Evolutionary conservation across 1,140 invertebrate species (phyloP).

Genomic region (Probaryconus sp.): DNA sequence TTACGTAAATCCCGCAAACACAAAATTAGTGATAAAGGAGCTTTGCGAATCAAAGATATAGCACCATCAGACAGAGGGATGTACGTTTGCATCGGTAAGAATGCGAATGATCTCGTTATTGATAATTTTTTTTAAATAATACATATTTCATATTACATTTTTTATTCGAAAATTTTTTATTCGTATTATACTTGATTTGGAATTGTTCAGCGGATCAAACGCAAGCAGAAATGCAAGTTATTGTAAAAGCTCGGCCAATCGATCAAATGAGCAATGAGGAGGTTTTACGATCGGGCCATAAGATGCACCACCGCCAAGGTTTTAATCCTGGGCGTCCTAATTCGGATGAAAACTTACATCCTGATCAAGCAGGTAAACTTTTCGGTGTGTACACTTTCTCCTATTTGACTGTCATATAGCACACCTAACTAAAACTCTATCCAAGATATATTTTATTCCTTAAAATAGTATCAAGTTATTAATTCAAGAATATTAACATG

Average conservation of each 20-base stretch:
- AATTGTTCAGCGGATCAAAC: slow-evolving; percentile 82
- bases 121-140: slow-evolving; percentile 24
- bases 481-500: too few relatives aligned
- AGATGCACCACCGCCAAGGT: slow-evolving; percentile 73
- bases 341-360: slow-evolving; percentile 72
- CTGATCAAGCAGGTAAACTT: slow-evolving; percentile 72
- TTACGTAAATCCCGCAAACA: slow-evolving; percentile 86
- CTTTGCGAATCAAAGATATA: slow-evolving; percentile 88
- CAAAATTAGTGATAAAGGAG: slow-evolving; percentile 91
- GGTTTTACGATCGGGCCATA: slow-evolving; percentile 78
- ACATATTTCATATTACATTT: too few relatives aligned
- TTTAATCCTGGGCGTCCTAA: slow-evolving; percentile 70
- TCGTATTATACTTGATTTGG: slow-evolving; percentile 18
- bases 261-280: slow-evolving; percentile 89
- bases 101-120: slow-evolving; percentile 33
- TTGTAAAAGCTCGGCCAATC: slow-evolving; percentile 85
- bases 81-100: slow-evolving; percentile 87
- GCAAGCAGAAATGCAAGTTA: slow-evolving; percentile 84
- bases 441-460: too few relatives aligned
- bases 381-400: slow-evolving; percentile 19
- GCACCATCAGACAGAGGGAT: slow-evolving; percentile 86
- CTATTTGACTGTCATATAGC: not conserved
- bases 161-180: slow-evolving; percentile 7
- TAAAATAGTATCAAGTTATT: too few relatives aligned
- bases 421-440: not conserved